Evolutionary conservation across 2,113 vertebrate genomes (phyloP), one percentile per base, ranked within the genome.

Genomic region (Hydrolagus affinis): DNA sequence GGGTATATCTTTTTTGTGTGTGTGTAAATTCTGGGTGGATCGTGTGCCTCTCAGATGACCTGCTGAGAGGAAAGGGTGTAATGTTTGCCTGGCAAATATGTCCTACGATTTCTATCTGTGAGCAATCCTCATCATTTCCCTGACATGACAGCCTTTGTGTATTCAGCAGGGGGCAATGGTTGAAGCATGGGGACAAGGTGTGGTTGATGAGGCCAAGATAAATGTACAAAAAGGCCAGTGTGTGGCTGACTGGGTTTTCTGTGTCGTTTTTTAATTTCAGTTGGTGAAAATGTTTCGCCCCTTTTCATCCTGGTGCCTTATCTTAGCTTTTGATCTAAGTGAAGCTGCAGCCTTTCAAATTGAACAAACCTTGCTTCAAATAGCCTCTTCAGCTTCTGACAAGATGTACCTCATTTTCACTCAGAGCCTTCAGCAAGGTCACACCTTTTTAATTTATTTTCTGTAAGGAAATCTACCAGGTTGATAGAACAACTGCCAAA

Each of bases 331-430:
- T 89, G 85, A 96, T 97, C 95, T 77, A 91, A 89, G 92, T 92
- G 88, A 90, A 92, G 92, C 92, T 86, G 92, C 93, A 94, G 92
- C 93, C 93, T 95, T 96, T 97, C 95, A 95, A 95, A 95, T 94
- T 93, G 94, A 95, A 95, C 95, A 96, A 94, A 95, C 92, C 91
- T 86, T 91, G 92, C 93, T 94, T 94, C 94, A 93, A 96, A 97
- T 95, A 94, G 94, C 92, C 91, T 95, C 93, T 94, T 95, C 94
- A 92, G 94, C 93, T 91, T 87, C 93, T 94, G 94, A 97, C 96
- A 96, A 96, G 94, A 96, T 95, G 95, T 95, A 95, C 94, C 95
- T 96, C 94, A 96, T 96, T 96, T 97, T 94, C 95, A 93, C 95
- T 91, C 91, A 93, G 91, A 95, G 95, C 94, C 94, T 92, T 95